Base-by-base conservation (phyloP, 2,888 invertebrate species). In the Carterocephalus palaemon region DNA sequence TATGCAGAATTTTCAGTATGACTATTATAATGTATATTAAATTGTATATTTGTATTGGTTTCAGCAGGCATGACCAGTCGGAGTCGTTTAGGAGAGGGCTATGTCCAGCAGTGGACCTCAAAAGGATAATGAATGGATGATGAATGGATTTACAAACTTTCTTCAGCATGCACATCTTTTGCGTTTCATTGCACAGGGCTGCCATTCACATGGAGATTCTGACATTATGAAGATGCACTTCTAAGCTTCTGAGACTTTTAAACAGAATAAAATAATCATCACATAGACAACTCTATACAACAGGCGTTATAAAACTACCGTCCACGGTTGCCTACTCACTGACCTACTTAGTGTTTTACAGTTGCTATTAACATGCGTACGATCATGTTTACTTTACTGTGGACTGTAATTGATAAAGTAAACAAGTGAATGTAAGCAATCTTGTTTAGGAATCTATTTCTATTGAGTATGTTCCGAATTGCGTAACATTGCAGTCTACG, bases 111-210 rank as follows among this genome's bases (percentile, higher is more conserved):
- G n/a, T n/a, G n/a, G n/a, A n/a, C n/a, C n/a, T n/a, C n/a, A n/a
- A n/a, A n/a, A n/a, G n/a, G n/a, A n/a, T n/a, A n/a, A n/a, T n/a
- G n/a, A n/a, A n/a, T n/a, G n/a, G n/a, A n/a, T n/a, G n/a, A n/a
- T n/a, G n/a, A n/a, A n/a, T n/a, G n/a, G n/a, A n/a, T n/a, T n/a
- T n/a, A n/a, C n/a, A 41, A 39, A 24, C 32, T n/a, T 20, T 41
- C 32, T 23, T 41, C 24, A 41, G 40, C 32, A 32, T 32, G 32
- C 32, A 32, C 40, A 32, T 41, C n/a, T 32, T 32, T 31, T 24
- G 23, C 24, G n/a, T 33, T 41, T 23, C 10, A 32, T 3, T 17
- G 10, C 12, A 3, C n/a, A 32, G 23, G 40, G 32, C 19, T 41
- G 32, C n/a, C 40, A 10, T 10, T n/a, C n/a, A n/a, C n/a, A n/a